Percentiles rank a stretch among this genome's conserved stretches.
These are phyloP conservation scores for Apis florea DNA, from an alignment of 1,140 invertebrate genomes.

Conservation along the genomic window DNA sequence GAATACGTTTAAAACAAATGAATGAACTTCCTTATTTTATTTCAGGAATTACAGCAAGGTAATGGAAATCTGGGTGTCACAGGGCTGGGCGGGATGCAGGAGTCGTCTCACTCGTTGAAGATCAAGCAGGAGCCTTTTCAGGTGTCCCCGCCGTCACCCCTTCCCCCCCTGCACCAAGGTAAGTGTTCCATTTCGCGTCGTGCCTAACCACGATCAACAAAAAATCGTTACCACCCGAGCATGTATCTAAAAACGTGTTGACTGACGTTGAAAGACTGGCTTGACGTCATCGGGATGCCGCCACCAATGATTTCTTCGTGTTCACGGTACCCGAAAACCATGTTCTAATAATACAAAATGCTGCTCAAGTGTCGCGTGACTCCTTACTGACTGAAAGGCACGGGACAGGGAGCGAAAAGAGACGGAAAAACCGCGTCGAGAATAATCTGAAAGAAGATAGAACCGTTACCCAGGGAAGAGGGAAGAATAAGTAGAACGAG, in stretches of 20 bases:
- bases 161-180: slow-evolving; percentile 75
- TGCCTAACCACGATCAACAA: neutral
- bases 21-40: neutral
- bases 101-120: slow-evolving; percentile 68
- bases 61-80: slow-evolving; percentile 65
- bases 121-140: slow-evolving; percentile 76
- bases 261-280: neutral
- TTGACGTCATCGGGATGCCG: slow-evolving; percentile 40
- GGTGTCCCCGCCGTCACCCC: slow-evolving; percentile 67
- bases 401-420: neutral
- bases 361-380: slow-evolving; percentile 27
- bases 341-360: slow-evolving; percentile 74
- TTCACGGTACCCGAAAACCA: slow-evolving; percentile 31
- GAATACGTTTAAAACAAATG: neutral
- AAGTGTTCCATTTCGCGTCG: slow-evolving; percentile 17
- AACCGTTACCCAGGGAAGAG: slow-evolving; percentile 24
- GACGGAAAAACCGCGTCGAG: neutral
- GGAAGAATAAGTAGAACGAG: slow-evolving; percentile 23
- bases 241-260: neutral
- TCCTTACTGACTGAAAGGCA: neutral
- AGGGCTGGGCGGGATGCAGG: slow-evolving; percentile 65
- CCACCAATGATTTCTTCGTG: slow-evolving; percentile 15
- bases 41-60: slow-evolving; percentile 73
- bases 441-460: slow-evolving; percentile 8
- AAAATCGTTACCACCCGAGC: neutral